Percentiles rank a stretch among this genome's conserved stretches.
These are phyloP conservation scores for Anguilla pacifica DNA, from an alignment of 2,797 vertebrate species.

Conservation along the genomic window DNA sequence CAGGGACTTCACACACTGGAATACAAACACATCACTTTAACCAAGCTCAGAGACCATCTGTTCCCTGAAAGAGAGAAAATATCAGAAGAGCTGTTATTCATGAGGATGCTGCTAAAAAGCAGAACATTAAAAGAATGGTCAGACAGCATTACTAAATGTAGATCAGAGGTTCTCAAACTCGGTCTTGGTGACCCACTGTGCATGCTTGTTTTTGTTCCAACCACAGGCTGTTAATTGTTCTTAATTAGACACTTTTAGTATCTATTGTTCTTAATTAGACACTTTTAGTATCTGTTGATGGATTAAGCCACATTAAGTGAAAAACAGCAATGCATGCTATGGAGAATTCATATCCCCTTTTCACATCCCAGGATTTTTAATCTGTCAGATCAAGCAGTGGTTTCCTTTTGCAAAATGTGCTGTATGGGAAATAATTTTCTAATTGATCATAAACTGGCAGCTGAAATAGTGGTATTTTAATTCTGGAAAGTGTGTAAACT, in stretches of 20 bases:
- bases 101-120: neutral
- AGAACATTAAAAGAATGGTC: neutral
- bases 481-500: neutral
- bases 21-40: neutral
- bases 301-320: neutral
- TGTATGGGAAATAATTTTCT: neutral
- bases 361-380: neutral
- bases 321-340: neutral
- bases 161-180: neutral
- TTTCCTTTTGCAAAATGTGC: neutral
- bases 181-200: neutral
- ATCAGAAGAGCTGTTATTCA: neutral
- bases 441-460: neutral
- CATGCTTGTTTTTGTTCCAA: constrained; percentile 3
- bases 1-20: neutral
- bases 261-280: constrained; percentile 5
- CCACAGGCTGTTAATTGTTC: neutral
- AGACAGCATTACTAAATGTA: neutral
- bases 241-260: constrained; percentile 5
- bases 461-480: neutral
- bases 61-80: neutral
- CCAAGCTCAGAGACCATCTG: constrained; percentile 6
- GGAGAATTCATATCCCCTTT: neutral
- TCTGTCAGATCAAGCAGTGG: neutral
- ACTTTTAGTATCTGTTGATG: constrained; percentile 4